Conservation (phyloP, 1,140 invertebrate genomes). For the Potamilus streckersoni region DNA sequence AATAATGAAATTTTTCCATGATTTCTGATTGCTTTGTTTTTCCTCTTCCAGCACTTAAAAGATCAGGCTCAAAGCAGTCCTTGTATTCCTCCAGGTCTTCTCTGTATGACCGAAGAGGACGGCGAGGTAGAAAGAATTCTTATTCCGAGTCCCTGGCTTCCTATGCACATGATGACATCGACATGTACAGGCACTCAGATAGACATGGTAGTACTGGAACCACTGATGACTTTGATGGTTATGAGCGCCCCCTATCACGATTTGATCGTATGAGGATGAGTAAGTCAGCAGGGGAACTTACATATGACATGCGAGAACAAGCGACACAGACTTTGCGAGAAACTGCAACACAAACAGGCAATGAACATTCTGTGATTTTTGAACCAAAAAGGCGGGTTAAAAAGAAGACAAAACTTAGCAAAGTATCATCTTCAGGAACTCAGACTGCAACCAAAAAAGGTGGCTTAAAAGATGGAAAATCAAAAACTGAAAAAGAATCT, state of each 20-base stretch:
- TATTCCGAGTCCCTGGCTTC: slow-evolving; percentile 50
- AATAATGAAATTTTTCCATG: too few relatives aligned
- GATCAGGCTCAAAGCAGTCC: slow-evolving; percentile 52
- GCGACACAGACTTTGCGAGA: slow-evolving; percentile 54
- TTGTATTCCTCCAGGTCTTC: slow-evolving; percentile 61
- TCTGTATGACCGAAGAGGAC: slow-evolving; percentile 49
- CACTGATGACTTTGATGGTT: slow-evolving; percentile 41
- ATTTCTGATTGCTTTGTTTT: not conserved
- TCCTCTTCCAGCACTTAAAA: slow-evolving; percentile 43
- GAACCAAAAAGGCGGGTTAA: slow-evolving; percentile 39
- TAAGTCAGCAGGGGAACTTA: slow-evolving; percentile 51
- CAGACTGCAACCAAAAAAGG: slow-evolving; percentile 38
- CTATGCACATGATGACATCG: slow-evolving; percentile 40
- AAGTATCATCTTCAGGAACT: slow-evolving; percentile 44
- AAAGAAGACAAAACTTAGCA: slow-evolving; percentile 39
- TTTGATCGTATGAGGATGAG: slow-evolving; percentile 41
- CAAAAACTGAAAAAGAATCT: slow-evolving; percentile 23
- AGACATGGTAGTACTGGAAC: slow-evolving; percentile 25
- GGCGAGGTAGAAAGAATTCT: slow-evolving; percentile 42
- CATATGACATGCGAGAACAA: slow-evolving; percentile 29
- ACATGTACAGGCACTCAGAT: slow-evolving; percentile 42
- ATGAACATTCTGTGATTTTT: slow-evolving; percentile 31
- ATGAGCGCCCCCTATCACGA: slow-evolving; percentile 37
- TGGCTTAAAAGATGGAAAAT: slow-evolving; percentile 14
- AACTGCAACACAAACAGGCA: slow-evolving; percentile 53